These are phyloP conservation scores for Disparrhopalites patrizii DNA, from an alignment of 2,888 invertebrate species.

Conservation along the genomic window DNA sequence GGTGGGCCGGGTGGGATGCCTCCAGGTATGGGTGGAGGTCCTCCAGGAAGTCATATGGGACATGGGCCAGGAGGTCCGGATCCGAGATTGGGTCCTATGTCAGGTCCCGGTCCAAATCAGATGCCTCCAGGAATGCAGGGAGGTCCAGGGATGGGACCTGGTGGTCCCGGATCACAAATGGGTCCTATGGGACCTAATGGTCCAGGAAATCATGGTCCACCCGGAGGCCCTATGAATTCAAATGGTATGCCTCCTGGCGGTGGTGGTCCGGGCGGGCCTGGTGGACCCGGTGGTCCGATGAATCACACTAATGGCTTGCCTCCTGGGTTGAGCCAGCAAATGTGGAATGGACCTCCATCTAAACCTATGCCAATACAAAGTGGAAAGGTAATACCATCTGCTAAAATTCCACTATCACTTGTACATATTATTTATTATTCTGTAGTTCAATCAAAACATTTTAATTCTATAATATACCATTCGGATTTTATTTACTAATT, in stretches of 20 bases:
- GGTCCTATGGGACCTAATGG: slow-evolving; percentile 52
- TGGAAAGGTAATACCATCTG: slow-evolving; percentile 63
- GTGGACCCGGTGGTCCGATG: slow-evolving; percentile 21
- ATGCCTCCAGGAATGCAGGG: slow-evolving; percentile 50
- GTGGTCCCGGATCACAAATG: slow-evolving; percentile 41
- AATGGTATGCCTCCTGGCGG: slow-evolving; percentile 31
- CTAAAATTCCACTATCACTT: not conserved
- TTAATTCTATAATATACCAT: not conserved
- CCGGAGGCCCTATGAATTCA: slow-evolving; percentile 44
- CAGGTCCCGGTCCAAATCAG: slow-evolving; percentile 50
- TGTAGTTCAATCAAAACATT: not conserved
- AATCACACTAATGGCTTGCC: slow-evolving; percentile 38
- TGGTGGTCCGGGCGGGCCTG: slow-evolving; percentile 24
- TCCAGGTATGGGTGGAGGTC: slow-evolving; percentile 59
- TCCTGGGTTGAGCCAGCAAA: slow-evolving; percentile 45
- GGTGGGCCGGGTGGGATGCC: too few relatives aligned
- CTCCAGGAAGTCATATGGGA: slow-evolving; percentile 50
- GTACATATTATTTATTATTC: not conserved
- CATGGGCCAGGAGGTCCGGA: slow-evolving; percentile 8
- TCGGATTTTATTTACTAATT: slow-evolving; percentile 9
- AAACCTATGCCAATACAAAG: slow-evolving; percentile 84
- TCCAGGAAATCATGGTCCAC: slow-evolving; percentile 29
- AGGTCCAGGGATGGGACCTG: slow-evolving; percentile 53
- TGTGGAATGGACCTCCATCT: slow-evolving; percentile 49
- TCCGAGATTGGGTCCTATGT: slow-evolving; percentile 50